These are phyloP conservation scores for Osedax frankpressi DNA, from an alignment of 2,888 invertebrate genomes.

Conservation along the genomic window DNA sequence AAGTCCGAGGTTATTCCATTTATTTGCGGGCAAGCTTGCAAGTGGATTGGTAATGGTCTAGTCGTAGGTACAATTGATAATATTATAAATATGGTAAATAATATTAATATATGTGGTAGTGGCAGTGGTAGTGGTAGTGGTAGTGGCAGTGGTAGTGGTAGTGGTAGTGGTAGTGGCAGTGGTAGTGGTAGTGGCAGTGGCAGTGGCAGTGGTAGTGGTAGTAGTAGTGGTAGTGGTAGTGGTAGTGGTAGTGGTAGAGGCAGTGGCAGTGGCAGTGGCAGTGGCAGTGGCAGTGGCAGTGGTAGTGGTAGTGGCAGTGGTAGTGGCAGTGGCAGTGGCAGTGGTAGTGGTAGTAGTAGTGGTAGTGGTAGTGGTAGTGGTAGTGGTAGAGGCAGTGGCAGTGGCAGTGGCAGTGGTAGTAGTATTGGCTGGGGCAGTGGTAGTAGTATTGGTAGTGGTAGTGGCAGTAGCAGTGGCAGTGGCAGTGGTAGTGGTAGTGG, in stretches of 20 bases:
- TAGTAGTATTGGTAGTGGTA: constrained; percentile 24
- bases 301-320: constrained; percentile 19
- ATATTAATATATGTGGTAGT: background rate
- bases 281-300: constrained; percentile 15
- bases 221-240: constrained; percentile 25
- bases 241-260: constrained; percentile 24
- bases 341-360: constrained; percentile 24
- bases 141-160: background rate
- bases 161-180: background rate
- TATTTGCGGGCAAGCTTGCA: no score
- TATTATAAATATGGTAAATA: no score
- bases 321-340: constrained; percentile 22
- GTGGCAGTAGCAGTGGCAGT: constrained; percentile 25
- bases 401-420: constrained; percentile 24
- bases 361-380: constrained; percentile 24
- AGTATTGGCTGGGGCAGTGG: constrained; percentile 25
- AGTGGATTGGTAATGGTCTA: no score
- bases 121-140: background rate
- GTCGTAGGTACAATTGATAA: no score
- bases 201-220: background rate
- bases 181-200: background rate
- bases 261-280: constrained; percentile 23
- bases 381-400: constrained; percentile 22
- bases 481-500: constrained; percentile 22
- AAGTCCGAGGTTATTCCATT: background rate